phyloP scores from a whole-genome alignment of 1,140 invertebrate genomes.

The Diorhabda elongata region DNA sequence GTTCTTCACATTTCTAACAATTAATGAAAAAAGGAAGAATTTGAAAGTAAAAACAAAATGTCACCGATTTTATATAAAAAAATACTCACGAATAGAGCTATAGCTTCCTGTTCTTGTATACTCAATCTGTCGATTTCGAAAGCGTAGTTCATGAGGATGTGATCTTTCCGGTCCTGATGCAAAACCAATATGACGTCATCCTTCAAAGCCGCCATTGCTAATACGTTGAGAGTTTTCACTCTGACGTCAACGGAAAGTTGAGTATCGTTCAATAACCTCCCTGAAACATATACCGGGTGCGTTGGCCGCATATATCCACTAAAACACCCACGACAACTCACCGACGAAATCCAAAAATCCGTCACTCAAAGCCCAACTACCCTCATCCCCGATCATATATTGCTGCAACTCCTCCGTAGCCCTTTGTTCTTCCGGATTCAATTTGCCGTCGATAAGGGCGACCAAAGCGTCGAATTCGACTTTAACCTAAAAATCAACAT shows the following conservation, averaged over 20 bases:
- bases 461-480: slow-evolving; percentile 62
- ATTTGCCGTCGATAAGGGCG: slow-evolving; percentile 58
- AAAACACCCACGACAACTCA: slow-evolving; percentile 41
- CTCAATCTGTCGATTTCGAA: slow-evolving; percentile 75
- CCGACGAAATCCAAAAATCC: slow-evolving; percentile 80
- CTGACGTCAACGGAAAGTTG: slow-evolving; percentile 55
- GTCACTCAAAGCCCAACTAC: slow-evolving; percentile 86
- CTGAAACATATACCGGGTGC: slow-evolving; percentile 43
- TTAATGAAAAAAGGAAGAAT: neutral
- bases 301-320: no score
- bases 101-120: slow-evolving; percentile 71
- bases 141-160: slow-evolving; percentile 86
- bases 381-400: slow-evolving; percentile 82
- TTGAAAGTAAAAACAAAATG: no score
- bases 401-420: slow-evolving; percentile 77
- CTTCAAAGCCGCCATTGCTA: slow-evolving; percentile 73
- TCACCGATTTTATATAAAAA: no score
- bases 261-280: slow-evolving; percentile 63
- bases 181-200: slow-evolving; percentile 86
- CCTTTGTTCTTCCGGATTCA: slow-evolving; percentile 64
- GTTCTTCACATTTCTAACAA: neutral
- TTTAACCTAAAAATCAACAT: slow-evolving; percentile 49
- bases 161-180: slow-evolving; percentile 85
- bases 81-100: slow-evolving; percentile 73
- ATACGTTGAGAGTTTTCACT: slow-evolving; percentile 62